phyloP scores from a whole-genome alignment of 2,888 invertebrate species.

The Desoria tigrina region DNA sequence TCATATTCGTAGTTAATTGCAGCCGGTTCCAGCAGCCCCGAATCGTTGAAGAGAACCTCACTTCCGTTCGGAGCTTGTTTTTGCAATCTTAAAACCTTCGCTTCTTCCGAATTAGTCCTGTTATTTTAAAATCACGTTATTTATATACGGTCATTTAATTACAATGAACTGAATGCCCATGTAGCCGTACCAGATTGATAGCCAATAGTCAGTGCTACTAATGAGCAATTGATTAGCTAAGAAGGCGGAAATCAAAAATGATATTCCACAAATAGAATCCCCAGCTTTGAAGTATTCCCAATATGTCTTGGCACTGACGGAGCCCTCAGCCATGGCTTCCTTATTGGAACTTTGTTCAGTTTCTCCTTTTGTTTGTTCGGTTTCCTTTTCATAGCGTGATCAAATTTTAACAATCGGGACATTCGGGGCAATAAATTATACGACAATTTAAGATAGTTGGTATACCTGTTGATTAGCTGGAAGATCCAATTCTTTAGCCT shows the following conservation, averaged over 20 bases:
- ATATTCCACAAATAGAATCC: slow-evolving; percentile 34
- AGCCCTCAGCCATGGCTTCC: slow-evolving; percentile 47
- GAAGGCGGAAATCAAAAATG: slow-evolving; percentile 57
- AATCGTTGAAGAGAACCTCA: slow-evolving; percentile 7
- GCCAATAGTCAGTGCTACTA: slow-evolving; percentile 58
- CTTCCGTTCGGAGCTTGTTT: neutral
- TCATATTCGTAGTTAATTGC: slow-evolving; percentile 19
- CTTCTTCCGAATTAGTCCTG: slow-evolving; percentile 18
- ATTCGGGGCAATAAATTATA: neutral
- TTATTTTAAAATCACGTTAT: slow-evolving; percentile 11
- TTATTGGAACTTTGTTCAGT: slow-evolving; percentile 27
- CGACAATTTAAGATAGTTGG: neutral
- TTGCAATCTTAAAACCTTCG: neutral
- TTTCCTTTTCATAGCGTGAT: neutral
- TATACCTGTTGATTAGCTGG: neutral
- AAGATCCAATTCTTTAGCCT: neutral
- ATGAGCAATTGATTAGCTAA: slow-evolving; percentile 56
- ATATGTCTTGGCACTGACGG: slow-evolving; percentile 59
- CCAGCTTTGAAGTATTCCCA: slow-evolving; percentile 53
- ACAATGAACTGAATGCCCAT: neutral
- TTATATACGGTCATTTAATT: neutral
- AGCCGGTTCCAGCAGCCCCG: neutral
- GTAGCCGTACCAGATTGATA: slow-evolving; percentile 56
- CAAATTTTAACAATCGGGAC: neutral
- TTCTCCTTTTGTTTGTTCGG: slow-evolving; percentile 22